Evolutionary conservation across 2,797 vertebrate genomes (phyloP), one percentile per base, ranked within the genome.

Genomic region (Gymnothorax reevesii): DNA sequence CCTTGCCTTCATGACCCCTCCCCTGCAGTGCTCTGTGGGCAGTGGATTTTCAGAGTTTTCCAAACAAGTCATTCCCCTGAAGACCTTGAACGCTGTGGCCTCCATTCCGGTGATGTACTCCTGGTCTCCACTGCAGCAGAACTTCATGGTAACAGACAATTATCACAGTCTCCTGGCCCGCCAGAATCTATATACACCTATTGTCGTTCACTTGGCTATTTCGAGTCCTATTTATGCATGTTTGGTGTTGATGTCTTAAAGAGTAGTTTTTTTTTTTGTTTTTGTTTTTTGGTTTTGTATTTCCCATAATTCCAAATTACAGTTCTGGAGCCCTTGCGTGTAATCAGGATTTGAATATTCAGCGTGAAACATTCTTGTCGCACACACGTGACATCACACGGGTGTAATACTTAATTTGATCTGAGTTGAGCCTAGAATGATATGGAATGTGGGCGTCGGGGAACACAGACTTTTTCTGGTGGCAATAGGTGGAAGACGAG

Each of bases 81-180:
- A 99, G 96, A 99, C 98, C 0, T 96, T 99, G 85, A 99, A 99
- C 84, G 98, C 99, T 0, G 98, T 99, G 84, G 98, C 98, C 55
- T 99, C 99, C 0, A 98, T 99, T 2, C 99, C 99, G 0, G 98
- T 99, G 91, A 99, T 99, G 99, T 99, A 99, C 92, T 99, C 98
- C 13, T 99, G 99, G 98, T 99, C 99, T 1, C 98, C 99, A 0
- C 97, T 99, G 90, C 99, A 99, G 90, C 98, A 99, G 91, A 99
- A 99, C 94, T 99, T 99, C 93, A 99, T 99, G 99, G 99, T 99
- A 94, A 4, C 92, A 92, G 84, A 33, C 7, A 2, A 27, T 62
- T 59, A 55, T 83, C 25, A 75, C 5, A 5, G 25, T 60, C 13
- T 82, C 52, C 75, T 52, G 1, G 10, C 49, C 20, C 12, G 5